Evolutionary conservation across 2,797 vertebrate genomes (phyloP).

Genomic region (Alcedo quadribrachys): DNA sequence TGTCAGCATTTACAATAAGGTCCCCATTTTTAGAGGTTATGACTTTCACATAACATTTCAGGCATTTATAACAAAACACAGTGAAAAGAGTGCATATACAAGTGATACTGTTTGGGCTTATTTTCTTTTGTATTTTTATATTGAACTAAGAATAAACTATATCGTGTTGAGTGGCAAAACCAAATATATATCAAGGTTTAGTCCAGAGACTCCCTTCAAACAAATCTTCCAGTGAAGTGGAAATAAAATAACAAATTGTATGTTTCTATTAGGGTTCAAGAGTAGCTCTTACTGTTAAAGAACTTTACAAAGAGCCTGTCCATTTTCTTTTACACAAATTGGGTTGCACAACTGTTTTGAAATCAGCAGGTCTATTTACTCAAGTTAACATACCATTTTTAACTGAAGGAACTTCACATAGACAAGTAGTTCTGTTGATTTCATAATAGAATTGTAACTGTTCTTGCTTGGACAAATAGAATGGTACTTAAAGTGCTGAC

Average conservation of each 20-base stretch:
- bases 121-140: not conserved
- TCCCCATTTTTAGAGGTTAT: conserved; percentile 48
- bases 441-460: not conserved
- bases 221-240: not conserved
- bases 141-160: not conserved
- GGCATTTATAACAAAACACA: conserved; percentile 26
- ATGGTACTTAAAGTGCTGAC: not conserved
- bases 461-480: not conserved
- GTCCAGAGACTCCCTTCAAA: not conserved
- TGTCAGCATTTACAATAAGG: conserved; percentile 70
- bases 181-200: not conserved
- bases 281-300: not conserved
- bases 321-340: not conserved
- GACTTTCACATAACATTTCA: conserved; percentile 46
- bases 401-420: not conserved
- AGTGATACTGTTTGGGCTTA: not conserved
- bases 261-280: not conserved
- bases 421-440: not conserved
- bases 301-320: not conserved
- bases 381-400: rapidly evolving
- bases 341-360: not conserved
- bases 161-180: not conserved
- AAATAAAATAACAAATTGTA: not conserved
- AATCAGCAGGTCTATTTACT: not conserved
- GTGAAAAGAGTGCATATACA: not conserved